A percentile compares a stretch with the other conserved stretches of the same genome.
Conservation (phyloP, 2,888 invertebrate genomes). For the Troides oblongomaculatus region DNA sequence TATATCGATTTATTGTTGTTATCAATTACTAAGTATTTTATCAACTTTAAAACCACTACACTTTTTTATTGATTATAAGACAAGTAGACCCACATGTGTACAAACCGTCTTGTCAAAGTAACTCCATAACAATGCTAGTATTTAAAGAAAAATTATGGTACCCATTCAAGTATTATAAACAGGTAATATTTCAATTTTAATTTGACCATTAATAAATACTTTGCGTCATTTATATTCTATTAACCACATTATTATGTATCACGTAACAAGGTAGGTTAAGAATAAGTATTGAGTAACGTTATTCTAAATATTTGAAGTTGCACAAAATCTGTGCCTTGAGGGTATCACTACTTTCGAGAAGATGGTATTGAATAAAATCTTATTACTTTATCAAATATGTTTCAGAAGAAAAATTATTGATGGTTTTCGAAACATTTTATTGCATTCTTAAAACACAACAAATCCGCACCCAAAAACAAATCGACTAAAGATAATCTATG, state of each 20-base stretch:
- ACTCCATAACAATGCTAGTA: no score
- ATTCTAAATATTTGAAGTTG: background rate
- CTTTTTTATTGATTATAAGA: no score
- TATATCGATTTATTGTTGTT: no score
- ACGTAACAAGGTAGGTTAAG: background rate
- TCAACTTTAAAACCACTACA: no score
- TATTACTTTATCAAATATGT: background rate
- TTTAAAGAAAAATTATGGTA: no score
- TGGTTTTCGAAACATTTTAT: background rate
- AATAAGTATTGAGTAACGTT: conserved; percentile 2
- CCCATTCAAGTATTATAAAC: background rate
- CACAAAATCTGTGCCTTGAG: background rate
- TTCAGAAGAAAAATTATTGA: background rate
- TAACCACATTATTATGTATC: conserved; percentile 1
- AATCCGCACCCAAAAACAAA: background rate
- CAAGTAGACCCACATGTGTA: no score
- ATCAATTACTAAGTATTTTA: no score
- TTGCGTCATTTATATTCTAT: conserved; percentile 1
- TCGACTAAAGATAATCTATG: background rate
- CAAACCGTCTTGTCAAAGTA: no score
- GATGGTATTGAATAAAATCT: background rate
- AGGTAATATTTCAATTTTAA: background rate
- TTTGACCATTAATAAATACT: background rate
- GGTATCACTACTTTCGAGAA: background rate
- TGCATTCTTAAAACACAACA: background rate